These are phyloP conservation scores for Mus pahari DNA, from an alignment of 2,113 vertebrate genomes.

Conservation along the genomic window DNA sequence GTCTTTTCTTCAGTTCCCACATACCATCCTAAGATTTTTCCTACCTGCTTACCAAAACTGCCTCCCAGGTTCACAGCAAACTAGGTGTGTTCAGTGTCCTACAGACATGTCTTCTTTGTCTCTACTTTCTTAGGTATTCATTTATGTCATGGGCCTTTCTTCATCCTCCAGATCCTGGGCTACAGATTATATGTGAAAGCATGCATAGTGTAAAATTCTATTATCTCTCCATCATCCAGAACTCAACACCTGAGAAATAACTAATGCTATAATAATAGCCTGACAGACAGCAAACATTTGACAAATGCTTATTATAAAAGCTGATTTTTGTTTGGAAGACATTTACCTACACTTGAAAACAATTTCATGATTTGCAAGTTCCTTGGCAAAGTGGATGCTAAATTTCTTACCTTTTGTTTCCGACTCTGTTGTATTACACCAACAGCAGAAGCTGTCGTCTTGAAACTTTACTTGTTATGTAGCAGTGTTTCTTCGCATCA, in stretches of 20 bases:
- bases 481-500: not conserved
- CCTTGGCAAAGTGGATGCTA: not conserved
- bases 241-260: not conserved
- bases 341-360: not conserved
- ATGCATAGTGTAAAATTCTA: not conserved
- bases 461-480: not conserved
- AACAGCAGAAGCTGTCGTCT: not conserved
- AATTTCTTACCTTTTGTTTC: not conserved
- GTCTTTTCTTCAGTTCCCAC: not conserved
- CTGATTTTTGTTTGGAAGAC: conserved; percentile 24
- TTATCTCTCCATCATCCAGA: fast-evolving
- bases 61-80: not conserved
- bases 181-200: not conserved
- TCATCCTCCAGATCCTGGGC: not conserved
- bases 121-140: not conserved
- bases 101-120: fast-evolving
- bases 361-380: not conserved
- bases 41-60: not conserved
- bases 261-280: not conserved
- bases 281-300: not conserved
- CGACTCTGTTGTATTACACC: not conserved
- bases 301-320: not conserved
- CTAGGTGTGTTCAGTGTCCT: not conserved
- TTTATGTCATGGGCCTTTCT: not conserved
- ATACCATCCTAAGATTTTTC: too few relatives aligned